A percentile compares a stretch with the other conserved stretches of the same genome.
Evolutionary conservation across 30 jellyfish, hydroid and myxozoan species (phyloP).

Genomic region (Pelagia noctiluca): DNA sequence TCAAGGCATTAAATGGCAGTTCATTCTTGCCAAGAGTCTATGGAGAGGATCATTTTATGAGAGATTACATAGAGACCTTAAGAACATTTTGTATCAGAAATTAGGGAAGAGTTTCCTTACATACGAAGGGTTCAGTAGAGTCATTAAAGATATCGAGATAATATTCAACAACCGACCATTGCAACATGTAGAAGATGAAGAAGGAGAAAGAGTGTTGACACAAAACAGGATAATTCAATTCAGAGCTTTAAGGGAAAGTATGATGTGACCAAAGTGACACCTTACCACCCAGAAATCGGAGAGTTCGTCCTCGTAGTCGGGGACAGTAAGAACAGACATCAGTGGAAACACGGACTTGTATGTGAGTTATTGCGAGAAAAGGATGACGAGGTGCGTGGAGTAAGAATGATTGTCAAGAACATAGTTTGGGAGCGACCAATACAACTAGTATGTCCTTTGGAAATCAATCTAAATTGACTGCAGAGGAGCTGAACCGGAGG

Average conservation of each 20-base stretch:
- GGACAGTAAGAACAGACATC: conserved; percentile 21
- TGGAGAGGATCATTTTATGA: conserved; percentile 22
- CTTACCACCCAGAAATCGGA: conserved; percentile 59
- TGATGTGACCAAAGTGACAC: conserved; percentile 42
- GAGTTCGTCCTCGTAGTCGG: conserved; percentile 50
- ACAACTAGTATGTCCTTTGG: conserved; percentile 38
- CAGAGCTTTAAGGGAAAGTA: no score
- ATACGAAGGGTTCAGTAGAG: neutral
- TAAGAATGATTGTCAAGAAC: conserved; percentile 37
- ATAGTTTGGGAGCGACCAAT: conserved; percentile 58
- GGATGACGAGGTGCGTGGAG: conserved; percentile 43
- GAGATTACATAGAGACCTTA: conserved; percentile 9
- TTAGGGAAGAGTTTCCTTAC: neutral
- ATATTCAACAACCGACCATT: conserved; percentile 7
- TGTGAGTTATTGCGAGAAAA: conserved; percentile 10
- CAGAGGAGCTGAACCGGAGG: conserved; percentile 38
- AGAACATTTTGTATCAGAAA: neutral
- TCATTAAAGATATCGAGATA: neutral
- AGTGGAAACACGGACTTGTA: conserved; percentile 46
- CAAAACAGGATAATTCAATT: no score
- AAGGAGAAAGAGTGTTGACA: no score
- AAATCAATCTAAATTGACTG: conserved; percentile 22
- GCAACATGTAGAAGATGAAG: conserved; percentile 15
- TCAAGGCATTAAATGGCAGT: conserved; percentile 38
- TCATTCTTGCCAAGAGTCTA: conserved; percentile 19